A percentile compares a stretch with the other conserved stretches of the same genome.
Conservation (phyloP, 2,797 vertebrate species). For the Parauchenoglanis punctatus region DNA sequence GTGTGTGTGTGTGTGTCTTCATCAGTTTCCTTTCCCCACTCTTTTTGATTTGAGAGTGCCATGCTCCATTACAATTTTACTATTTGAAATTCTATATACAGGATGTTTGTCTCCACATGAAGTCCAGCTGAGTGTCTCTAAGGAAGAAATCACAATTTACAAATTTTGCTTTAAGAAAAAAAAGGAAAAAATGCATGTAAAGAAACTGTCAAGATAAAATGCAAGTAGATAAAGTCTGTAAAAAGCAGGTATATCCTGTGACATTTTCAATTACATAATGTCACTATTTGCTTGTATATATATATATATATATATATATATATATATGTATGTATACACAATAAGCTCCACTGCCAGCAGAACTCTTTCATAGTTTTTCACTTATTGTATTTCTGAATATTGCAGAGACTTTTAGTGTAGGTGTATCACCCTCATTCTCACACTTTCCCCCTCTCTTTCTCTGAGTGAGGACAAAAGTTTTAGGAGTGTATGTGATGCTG, state of each 20-base stretch:
- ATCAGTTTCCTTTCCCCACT: not conserved
- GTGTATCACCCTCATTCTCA: not conserved
- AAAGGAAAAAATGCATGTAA: not conserved
- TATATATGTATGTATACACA: too few relatives aligned
- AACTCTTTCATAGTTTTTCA: not conserved
- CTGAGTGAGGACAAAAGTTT: not conserved
- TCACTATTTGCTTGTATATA: too few relatives aligned
- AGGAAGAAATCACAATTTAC: not conserved
- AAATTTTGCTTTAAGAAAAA: not conserved
- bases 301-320: too few relatives aligned
- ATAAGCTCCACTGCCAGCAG: not conserved
- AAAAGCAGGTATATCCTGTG: too few relatives aligned
- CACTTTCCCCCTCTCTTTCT: not conserved
- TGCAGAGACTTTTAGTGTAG: not conserved
- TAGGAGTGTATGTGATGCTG: slow-evolving; percentile 38
- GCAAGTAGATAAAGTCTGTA: too few relatives aligned
- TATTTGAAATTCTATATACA: not conserved
- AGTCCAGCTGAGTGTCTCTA: not conserved
- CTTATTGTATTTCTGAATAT: not conserved
- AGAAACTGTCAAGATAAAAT: not conserved
- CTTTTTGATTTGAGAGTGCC: not conserved
- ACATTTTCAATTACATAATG: too few relatives aligned
- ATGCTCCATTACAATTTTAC: not conserved
- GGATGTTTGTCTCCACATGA: not conserved
- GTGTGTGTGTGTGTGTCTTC: not conserved